These are phyloP conservation scores for Arctia plantaginis DNA, from an alignment of 2,888 invertebrate genomes.

Conservation along the genomic window DNA sequence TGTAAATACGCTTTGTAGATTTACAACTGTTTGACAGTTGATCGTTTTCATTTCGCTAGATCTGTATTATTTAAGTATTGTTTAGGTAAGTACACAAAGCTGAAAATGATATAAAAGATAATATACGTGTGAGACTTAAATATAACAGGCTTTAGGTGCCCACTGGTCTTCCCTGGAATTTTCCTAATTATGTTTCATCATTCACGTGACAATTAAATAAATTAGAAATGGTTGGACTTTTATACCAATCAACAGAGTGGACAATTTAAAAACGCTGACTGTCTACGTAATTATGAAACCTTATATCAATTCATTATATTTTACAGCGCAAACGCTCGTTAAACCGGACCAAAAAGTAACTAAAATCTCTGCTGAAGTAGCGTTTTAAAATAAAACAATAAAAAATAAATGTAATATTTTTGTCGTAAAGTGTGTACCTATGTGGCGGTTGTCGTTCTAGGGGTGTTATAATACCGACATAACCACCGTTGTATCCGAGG, in stretches of 20 bases:
- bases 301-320: conserved; percentile 29
- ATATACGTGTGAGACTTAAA: too few species aligned
- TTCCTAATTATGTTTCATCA: background rate
- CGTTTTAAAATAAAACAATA: conserved; percentile 26
- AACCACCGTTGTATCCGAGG: too few species aligned
- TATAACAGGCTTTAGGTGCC: background rate
- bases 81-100: too few species aligned
- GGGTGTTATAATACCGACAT: too few species aligned
- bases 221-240: background rate
- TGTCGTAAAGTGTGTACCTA: conserved; percentile 39
- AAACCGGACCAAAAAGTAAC: conserved; percentile 14
- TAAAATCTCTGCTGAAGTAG: conserved; percentile 29
- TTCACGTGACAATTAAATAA: background rate
- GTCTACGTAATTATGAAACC: conserved; percentile 35
- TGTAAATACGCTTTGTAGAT: background rate
- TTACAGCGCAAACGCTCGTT: conserved; percentile 22
- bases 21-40: background rate
- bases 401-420: conserved; percentile 40
- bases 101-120: too few species aligned
- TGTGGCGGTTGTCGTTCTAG: conserved; percentile 40
- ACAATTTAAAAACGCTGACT: conserved; percentile 21
- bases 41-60: background rate
- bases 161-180: background rate
- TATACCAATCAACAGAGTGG: background rate
- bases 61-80: too few species aligned